A percentile compares a stretch with the other conserved stretches of the same genome.
Conservation (phyloP, 92 coral and sea anemone genomes). For the Hydrozoanthus gracilis region DNA sequence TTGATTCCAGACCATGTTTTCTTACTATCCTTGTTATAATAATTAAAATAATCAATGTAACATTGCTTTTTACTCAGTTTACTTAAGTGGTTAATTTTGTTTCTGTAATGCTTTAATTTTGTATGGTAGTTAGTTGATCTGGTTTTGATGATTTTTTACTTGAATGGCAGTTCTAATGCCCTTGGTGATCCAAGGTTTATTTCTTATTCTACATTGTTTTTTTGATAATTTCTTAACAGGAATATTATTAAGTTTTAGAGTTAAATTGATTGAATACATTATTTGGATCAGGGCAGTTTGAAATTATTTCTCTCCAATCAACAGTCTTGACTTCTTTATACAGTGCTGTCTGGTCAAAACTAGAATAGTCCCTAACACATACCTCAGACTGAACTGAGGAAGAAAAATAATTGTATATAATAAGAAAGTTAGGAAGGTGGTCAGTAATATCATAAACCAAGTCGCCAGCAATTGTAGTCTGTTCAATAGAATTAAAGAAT, state of each 20-base stretch:
- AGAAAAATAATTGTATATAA: neutral
- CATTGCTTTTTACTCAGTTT: neutral
- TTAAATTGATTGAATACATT: neutral
- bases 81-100: neutral
- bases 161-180: neutral
- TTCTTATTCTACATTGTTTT: too few relatives aligned
- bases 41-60: too few relatives aligned
- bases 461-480: too few relatives aligned
- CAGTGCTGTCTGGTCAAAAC: neutral
- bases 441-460: too few relatives aligned
- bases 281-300: constrained; percentile 2
- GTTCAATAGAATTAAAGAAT: too few relatives aligned
- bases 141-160: neutral
- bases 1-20: too few relatives aligned
- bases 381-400: neutral
- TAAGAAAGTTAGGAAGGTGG: too few relatives aligned
- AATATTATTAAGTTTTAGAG: neutral
- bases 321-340: too few relatives aligned
- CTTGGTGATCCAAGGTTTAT: too few relatives aligned
- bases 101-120: too few relatives aligned
- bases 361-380: neutral
- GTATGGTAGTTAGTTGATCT: neutral
- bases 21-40: too few relatives aligned
- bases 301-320: neutral
- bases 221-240: neutral